Conservation (phyloP, 2,797 vertebrate species). For the Enteromius unitaeniatus region DNA sequence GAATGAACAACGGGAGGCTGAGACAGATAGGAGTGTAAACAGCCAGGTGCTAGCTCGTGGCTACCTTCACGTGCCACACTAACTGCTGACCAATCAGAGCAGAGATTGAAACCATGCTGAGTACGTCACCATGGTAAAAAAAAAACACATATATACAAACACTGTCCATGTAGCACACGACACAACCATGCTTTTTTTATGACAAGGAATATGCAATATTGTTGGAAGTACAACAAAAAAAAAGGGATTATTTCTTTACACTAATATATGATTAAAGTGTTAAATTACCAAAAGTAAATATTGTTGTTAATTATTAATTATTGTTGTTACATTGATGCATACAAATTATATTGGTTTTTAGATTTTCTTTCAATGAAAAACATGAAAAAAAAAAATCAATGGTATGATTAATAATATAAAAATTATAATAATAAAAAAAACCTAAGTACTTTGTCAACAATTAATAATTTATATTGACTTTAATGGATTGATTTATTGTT, state of each 20-base stretch:
- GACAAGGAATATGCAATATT: neutral
- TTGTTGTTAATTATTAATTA: neutral
- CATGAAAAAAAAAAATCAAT: no score
- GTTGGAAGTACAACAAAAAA: no score
- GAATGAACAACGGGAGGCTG: neutral
- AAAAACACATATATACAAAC: neutral
- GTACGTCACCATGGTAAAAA: neutral
- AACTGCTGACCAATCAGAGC: slow-evolving; percentile 37
- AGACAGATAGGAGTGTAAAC: slow-evolving; percentile 3
- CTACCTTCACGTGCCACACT: slow-evolving; percentile 26
- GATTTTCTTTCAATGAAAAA: neutral
- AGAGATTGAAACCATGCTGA: slow-evolving; percentile 15
- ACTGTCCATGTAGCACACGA: neutral
- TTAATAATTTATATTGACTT: no score
- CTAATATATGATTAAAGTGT: neutral
- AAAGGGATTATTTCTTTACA: no score
- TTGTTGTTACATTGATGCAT: neutral
- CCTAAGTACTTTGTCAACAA: neutral
- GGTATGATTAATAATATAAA: neutral
- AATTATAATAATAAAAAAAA: neutral
- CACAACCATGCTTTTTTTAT: neutral
- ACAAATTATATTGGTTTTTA: neutral
- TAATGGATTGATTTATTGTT: neutral
- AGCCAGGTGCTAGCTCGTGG: neutral
- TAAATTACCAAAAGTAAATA: neutral